Evolutionary conservation across 2,888 invertebrate species (phyloP).

Genomic region (Cosmia pyralina): DNA sequence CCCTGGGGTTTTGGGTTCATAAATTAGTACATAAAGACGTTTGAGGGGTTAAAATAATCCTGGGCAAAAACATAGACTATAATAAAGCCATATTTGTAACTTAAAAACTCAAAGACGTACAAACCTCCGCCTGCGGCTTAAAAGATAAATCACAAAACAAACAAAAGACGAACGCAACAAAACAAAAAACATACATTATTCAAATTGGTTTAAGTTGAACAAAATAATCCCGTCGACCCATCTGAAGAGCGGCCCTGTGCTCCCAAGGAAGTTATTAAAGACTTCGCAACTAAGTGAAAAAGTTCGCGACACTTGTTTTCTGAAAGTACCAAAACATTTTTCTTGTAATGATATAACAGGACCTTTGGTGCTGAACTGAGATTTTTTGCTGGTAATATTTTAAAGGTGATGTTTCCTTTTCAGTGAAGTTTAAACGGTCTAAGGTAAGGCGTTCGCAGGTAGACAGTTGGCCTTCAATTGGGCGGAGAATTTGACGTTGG

Average conservation of each 20-base stretch:
- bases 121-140: conserved; percentile 16
- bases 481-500: not conserved
- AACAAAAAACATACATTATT: conserved; percentile 54
- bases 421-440: conserved; percentile 1
- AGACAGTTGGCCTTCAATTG: not conserved
- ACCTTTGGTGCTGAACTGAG: conserved; percentile 29
- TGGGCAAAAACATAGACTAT: not conserved
- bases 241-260: conserved; percentile 25
- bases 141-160: conserved; percentile 25
- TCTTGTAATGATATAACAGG: conserved; percentile 57
- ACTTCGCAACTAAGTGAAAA: conserved; percentile 69
- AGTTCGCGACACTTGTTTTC: conserved; percentile 63
- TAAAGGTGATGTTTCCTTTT: not conserved
- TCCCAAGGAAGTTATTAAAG: conserved; percentile 68
- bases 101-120: not conserved
- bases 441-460: not conserved
- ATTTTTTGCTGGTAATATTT: conserved; percentile 27
- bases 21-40: too few relatives aligned
- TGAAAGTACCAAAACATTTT: conserved; percentile 60
- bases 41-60: not conserved
- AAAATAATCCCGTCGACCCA: conserved; percentile 25
- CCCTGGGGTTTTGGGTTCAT: too few relatives aligned
- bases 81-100: not conserved
- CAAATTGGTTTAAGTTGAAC: conserved; percentile 52
- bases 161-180: conserved; percentile 22